Conservation (phyloP, 2,113 vertebrate genomes). For the Plecotus auritus region DNA sequence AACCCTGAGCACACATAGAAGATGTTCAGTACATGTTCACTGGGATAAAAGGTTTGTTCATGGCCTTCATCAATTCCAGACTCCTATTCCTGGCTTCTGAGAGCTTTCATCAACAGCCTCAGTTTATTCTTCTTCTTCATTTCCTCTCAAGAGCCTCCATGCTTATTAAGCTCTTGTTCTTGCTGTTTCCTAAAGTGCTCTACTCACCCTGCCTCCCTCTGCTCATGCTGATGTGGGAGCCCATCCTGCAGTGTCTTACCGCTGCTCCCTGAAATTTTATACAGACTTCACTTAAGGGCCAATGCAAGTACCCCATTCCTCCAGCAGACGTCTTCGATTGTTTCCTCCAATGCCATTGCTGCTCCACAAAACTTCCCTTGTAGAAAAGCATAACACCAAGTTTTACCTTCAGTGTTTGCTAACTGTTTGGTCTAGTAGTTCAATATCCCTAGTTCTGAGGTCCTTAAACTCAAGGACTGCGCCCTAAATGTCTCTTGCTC, state of each 20-base stretch:
- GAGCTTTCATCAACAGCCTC: neutral
- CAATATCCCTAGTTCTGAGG: neutral
- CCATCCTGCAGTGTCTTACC: neutral
- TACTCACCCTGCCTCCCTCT: neutral
- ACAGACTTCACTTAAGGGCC: neutral
- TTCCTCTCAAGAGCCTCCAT: neutral
- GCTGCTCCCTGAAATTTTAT: neutral
- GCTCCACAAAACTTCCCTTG: neutral
- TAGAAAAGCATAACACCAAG: neutral
- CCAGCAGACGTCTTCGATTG: neutral
- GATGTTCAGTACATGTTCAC: neutral
- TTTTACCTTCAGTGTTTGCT: neutral
- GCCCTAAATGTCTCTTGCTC: neutral
- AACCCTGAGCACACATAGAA: neutral
- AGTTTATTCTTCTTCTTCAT: neutral
- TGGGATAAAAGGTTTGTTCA: neutral
- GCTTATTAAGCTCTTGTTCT: neutral
- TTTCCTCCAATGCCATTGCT: neutral
- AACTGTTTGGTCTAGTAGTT: neutral
- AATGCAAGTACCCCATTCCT: neutral
- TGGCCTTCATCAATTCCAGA: neutral
- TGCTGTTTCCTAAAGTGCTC: neutral
- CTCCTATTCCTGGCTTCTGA: neutral
- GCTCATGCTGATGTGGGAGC: rapidly evolving
- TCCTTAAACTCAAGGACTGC: neutral